A percentile compares a stretch with the other conserved stretches of the same genome.
phyloP scores from a whole-genome alignment of 1,140 invertebrate species.

The Drosophila subpulchrella region DNA sequence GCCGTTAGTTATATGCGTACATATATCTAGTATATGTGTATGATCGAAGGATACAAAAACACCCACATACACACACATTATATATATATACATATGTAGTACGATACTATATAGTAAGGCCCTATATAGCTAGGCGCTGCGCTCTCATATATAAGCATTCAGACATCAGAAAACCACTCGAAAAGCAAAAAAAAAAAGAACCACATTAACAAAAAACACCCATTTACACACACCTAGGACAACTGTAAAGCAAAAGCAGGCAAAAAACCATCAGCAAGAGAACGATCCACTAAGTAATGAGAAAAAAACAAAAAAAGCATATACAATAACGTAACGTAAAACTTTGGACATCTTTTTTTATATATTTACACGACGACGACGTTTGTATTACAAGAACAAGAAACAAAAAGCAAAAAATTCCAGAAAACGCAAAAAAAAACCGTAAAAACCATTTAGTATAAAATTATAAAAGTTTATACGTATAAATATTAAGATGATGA shows the following conservation, averaged over 20 bases:
- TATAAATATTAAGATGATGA: conserved; percentile 72
- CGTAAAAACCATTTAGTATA: conserved; percentile 81
- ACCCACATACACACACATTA: conserved; percentile 75
- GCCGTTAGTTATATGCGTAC: conserved; percentile 69
- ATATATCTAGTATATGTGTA: conserved; percentile 64
- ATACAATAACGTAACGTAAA: conserved; percentile 82
- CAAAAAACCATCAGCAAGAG: conserved; percentile 57
- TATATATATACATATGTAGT: conserved; percentile 73
- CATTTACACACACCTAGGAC: conserved; percentile 74
- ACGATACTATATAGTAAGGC: conserved; percentile 78
- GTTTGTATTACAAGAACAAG: conserved; percentile 64
- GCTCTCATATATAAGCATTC: conserved; percentile 81
- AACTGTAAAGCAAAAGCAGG: conserved; percentile 70
- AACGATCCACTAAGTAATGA: conserved; percentile 73
- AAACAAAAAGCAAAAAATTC: conserved; percentile 49
- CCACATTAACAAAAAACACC: conserved; percentile 30
- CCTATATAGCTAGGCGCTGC: conserved; percentile 72
- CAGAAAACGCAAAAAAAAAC: conserved; percentile 57
- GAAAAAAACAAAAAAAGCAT: conserved; percentile 63
- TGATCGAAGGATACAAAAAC: conserved; percentile 31
- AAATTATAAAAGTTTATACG: conserved; percentile 83
- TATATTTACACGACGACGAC: conserved; percentile 76
- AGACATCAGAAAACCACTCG: conserved; percentile 55
- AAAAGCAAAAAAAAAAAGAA: conserved; percentile 20
- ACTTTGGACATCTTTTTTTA: conserved; percentile 83